Evolutionary conservation across 1,140 invertebrate genomes (phyloP).

Genomic region (Zaprionus kolodkinae): DNA sequence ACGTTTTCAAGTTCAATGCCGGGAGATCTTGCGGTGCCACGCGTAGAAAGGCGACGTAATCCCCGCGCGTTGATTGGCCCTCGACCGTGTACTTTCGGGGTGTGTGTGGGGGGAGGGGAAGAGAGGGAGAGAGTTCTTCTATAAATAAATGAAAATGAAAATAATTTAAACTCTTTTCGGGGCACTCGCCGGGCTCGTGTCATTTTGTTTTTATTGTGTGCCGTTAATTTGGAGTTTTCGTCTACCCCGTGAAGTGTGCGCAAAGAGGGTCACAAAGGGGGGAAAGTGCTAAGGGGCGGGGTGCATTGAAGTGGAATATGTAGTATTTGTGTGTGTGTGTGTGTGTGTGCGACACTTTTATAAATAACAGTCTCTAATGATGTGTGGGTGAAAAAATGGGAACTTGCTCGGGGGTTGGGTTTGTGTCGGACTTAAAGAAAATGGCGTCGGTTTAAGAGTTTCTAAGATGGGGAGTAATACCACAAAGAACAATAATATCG

Average conservation of each 20-base stretch:
- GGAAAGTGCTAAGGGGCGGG: not conserved
- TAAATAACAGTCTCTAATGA: constrained; percentile 62
- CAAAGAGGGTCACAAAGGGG: constrained; percentile 9
- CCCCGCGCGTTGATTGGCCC: constrained; percentile 66
- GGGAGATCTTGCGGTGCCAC: constrained; percentile 75
- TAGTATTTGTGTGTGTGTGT: constrained; percentile 17
- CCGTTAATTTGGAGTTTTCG: constrained; percentile 57
- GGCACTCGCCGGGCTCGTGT: constrained; percentile 48
- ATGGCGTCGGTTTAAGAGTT: constrained; percentile 38
- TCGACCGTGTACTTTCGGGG: constrained; percentile 15
- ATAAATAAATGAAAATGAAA: constrained; percentile 69
- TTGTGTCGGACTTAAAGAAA: constrained; percentile 34
- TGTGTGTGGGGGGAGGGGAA: too few species aligned
- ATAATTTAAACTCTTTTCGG: constrained; percentile 64
- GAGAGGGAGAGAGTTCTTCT: constrained; percentile 43
- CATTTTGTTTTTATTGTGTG: constrained; percentile 74
- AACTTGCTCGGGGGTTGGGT: constrained; percentile 43
- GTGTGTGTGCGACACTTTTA: constrained; percentile 51
- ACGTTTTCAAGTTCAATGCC: constrained; percentile 77
- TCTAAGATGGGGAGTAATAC: not conserved
- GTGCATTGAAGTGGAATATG: not conserved
- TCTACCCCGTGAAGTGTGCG: constrained; percentile 5
- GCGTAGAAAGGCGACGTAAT: constrained; percentile 61
- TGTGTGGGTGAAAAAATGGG: constrained; percentile 42
- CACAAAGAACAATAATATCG: too few species aligned